Conservation (phyloP, 1,140 invertebrate species). For the Agraylea sexmaculata region DNA sequence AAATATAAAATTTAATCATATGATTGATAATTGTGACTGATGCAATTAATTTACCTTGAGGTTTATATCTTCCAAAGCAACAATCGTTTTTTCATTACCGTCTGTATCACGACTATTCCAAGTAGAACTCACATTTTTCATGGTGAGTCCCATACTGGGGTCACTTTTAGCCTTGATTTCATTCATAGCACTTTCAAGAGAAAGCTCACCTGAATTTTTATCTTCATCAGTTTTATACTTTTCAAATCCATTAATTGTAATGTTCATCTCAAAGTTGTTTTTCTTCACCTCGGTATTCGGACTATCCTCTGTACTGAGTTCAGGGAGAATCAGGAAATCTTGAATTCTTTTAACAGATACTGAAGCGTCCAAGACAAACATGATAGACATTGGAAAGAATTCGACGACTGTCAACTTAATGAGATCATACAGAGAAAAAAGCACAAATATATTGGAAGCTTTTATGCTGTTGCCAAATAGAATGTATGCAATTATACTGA, state of each 20-base stretch:
- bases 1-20: constrained; percentile 10
- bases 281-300: constrained; percentile 7
- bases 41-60: constrained; percentile 26
- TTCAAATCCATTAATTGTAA: constrained; percentile 4
- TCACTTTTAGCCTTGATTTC: too few relatives aligned
- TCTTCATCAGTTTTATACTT: background rate
- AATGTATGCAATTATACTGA: constrained; percentile 67
- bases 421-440: constrained; percentile 62
- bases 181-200: too few relatives aligned
- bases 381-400: constrained; percentile 57
- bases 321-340: constrained; percentile 49
- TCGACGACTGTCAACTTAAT: constrained; percentile 60
- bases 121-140: constrained; percentile 9
- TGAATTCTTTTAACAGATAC: constrained; percentile 59
- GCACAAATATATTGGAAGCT: constrained; percentile 64
- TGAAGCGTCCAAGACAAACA: constrained; percentile 41
- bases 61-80: constrained; percentile 29
- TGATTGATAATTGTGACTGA: too few relatives aligned
- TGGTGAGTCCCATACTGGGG: too few relatives aligned
- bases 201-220: too few relatives aligned
- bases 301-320: constrained; percentile 27
- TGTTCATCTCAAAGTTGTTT: constrained; percentile 11
- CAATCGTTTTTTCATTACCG: constrained; percentile 26
- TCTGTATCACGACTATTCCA: constrained; percentile 24
- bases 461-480: constrained; percentile 51